These are phyloP conservation scores for Trichoplax adhaerens DNA, from an alignment of 37 sponge, comb jelly and placozoan species.

Conservation along the genomic window DNA sequence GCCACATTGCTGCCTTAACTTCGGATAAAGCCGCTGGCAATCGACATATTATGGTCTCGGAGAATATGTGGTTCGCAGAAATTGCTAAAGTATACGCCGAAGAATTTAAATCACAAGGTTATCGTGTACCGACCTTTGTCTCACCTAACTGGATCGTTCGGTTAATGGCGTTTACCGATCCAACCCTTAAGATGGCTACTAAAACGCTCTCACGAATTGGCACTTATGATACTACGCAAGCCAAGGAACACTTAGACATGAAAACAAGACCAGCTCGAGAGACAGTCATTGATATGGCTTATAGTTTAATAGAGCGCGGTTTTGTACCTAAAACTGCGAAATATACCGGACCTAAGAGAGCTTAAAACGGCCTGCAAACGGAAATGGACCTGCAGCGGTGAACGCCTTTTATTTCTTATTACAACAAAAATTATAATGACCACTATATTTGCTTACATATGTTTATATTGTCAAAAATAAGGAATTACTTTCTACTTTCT, in stretches of 20 bases:
- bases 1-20: slow-evolving; percentile 63
- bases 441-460: no score
- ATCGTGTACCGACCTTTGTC: not conserved
- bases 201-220: no score
- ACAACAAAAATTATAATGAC: no score
- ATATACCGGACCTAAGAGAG: slow-evolving; percentile 20
- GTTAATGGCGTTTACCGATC: no score
- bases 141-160: no score
- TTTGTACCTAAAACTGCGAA: slow-evolving; percentile 32
- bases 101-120: slow-evolving; percentile 65
- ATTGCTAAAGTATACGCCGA: slow-evolving; percentile 27
- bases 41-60: not conserved
- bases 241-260: slow-evolving; percentile 34
- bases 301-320: slow-evolving; percentile 56
- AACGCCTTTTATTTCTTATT: no score
- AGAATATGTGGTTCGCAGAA: slow-evolving; percentile 21
- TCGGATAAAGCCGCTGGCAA: slow-evolving; percentile 40
- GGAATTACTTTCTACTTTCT: no score
- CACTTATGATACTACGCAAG: no score
- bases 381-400: no score
- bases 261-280: slow-evolving; percentile 20
- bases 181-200: no score
- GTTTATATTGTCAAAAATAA: no score
- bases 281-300: slow-evolving; percentile 55
- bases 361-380: no score